Percentiles rank a stretch among this genome's conserved stretches.
phyloP scores from a whole-genome alignment of 2,888 invertebrate genomes.

The Ichneumon xanthorius region DNA sequence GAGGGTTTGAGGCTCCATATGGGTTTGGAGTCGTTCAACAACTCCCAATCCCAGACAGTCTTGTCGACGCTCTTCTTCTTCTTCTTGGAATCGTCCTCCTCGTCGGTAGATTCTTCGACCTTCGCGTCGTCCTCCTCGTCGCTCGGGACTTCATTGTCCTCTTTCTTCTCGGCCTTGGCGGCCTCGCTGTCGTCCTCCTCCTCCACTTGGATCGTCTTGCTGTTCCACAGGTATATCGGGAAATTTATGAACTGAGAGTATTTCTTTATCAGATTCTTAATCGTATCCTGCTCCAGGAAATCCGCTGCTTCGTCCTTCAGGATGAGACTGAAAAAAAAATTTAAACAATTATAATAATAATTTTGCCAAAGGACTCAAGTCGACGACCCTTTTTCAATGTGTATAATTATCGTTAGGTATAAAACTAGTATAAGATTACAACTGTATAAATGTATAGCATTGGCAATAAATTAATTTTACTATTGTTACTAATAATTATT shows the following conservation, averaged over 20 bases:
- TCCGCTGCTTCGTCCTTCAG: constrained; percentile 99
- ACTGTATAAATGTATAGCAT: no score
- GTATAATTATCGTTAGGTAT: no score
- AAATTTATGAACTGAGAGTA: constrained; percentile 99
- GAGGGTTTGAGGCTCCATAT: constrained; percentile 98
- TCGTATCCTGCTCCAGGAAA: constrained; percentile 96
- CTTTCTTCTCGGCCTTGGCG: constrained; percentile 85
- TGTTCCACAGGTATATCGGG: constrained; percentile 98
- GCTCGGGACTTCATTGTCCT: constrained; percentile 83
- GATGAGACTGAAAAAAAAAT: constrained; percentile 88
- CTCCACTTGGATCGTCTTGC: constrained; percentile 86
- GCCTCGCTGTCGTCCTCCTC: constrained; percentile 87
- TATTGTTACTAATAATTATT: no score
- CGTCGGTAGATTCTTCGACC: constrained; percentile 88
- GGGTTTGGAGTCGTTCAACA: constrained; percentile 98
- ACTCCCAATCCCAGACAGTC: constrained; percentile 99
- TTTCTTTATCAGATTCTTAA: constrained; percentile 96
- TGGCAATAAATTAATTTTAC: no score
- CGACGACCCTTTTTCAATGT: no score
- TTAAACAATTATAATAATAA: no score
- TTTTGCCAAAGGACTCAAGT: no score
- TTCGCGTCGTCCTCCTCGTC: constrained; percentile 87
- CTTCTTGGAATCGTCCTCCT: constrained; percentile 88
- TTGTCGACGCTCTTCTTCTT: constrained; percentile 95
- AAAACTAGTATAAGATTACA: no score